Evolutionary conservation across 2,888 invertebrate species (phyloP), one percentile per base, ranked within the genome.

Genomic region (Torymus aiolomorphi): DNA sequence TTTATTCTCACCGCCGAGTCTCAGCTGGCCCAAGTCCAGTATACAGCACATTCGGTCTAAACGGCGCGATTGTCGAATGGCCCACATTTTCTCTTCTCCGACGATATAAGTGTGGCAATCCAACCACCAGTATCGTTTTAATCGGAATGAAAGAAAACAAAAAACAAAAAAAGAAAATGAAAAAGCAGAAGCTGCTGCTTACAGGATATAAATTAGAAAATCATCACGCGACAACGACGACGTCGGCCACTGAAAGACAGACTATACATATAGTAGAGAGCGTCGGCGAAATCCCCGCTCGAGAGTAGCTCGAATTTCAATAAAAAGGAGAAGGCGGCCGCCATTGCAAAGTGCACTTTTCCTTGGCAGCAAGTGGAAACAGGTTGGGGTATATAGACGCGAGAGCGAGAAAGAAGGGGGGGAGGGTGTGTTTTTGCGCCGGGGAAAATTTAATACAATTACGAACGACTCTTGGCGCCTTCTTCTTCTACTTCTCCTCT

Each of bases 401-500:
- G 42, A 42, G 42, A 42, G 3, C n/a, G 20, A n/a, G 51, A 20
- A 13, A 51, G 62, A 49, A 4, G 8, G 54, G 20, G 51, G 81
- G 80, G 83, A 84, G 86, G 57, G 42, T 16, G 85, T 87, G 88
- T 87, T 88, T 88, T 89, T 88, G 85, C 85, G 83, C 85, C 83
- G 86, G 85, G 86, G 83, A 89, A 89, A 87, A 89, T 89, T 88
- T 89, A 89, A 88, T 87, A 88, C 88, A 87, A 89, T 89, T 89
- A 89, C 86, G 81, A 86, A 84, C 86, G 86, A 88, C 88, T 88
- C 86, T 88, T 86, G 87, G 86, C 87, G 87, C 87, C 86, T 86
- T 83, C 78, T 79, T 73, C 59, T 76, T 24, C 31, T 54, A 54
- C 54, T 61, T 59, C n/a, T 49, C 42, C 14, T 8, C 59, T 70